phyloP scores from a whole-genome alignment of 2,888 invertebrate genomes.

The Zygothrica quintamaculata region DNA sequence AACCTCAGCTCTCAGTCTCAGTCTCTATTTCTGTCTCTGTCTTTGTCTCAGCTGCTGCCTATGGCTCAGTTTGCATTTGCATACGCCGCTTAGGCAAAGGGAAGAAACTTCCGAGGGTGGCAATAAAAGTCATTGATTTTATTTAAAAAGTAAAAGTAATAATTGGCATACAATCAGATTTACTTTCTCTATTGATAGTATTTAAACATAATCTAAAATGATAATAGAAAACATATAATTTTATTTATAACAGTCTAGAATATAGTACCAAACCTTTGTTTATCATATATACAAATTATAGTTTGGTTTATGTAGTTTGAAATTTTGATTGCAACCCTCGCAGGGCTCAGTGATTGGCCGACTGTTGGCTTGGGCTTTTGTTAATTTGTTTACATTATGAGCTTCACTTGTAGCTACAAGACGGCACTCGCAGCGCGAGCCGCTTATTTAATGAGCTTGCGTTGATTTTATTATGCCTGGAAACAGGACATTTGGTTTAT shows the following conservation, averaged over 20 bases:
- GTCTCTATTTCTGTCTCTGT: conserved; percentile 3
- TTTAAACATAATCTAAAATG: too few relatives aligned
- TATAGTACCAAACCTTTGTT: too few relatives aligned
- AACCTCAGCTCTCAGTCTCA: not conserved
- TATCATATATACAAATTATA: too few relatives aligned
- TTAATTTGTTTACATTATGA: conserved; percentile 84
- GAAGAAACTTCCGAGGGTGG: not conserved
- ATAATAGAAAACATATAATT: too few relatives aligned
- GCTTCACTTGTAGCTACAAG: conserved; percentile 82
- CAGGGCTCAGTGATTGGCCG: not conserved
- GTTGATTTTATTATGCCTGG: conserved; percentile 71
- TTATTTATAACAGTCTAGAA: too few relatives aligned
- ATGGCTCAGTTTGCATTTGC: conserved; percentile 43
- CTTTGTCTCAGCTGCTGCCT: conserved; percentile 14
- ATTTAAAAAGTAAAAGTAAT: not conserved
- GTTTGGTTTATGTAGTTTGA: not conserved
- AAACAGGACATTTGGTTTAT: conserved; percentile 23
- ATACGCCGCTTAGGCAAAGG: conserved; percentile 18
- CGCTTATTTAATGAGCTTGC: conserved; percentile 74
- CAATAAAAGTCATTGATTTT: not conserved
- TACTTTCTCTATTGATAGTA: too few relatives aligned
- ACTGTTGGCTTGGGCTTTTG: conserved; percentile 21
- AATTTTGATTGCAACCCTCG: not conserved
- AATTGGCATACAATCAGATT: too few relatives aligned
- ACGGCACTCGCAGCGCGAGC: conserved; percentile 69